Evolutionary conservation across 1,140 invertebrate genomes (phyloP), one percentile per base, ranked within the genome.

Genomic region (Luehdorfia chinensis): DNA sequence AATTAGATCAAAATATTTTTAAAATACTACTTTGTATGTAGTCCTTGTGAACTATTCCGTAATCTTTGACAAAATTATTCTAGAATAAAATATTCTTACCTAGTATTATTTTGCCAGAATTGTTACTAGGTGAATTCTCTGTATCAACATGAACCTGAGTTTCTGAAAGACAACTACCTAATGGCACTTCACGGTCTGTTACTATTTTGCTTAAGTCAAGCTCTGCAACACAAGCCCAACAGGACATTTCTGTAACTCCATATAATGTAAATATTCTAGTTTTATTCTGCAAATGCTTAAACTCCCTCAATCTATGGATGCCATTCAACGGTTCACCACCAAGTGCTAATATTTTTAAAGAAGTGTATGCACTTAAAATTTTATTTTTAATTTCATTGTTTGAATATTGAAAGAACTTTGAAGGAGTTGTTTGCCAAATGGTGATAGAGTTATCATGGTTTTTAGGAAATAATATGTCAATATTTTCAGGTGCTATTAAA

Each of bases 231-330:
- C 91, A 91, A 1, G 94, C 91, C 95, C 94, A 96, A 74, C 93
- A 94, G 2, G 94, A 95, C 34, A 96, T 88, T 85, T 96, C 94
- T 21, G 94, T 95, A 11, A 94, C 91, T 41, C 95, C 94, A 89
- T 96, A 96, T 37, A 95, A 75, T 77, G 93, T 95, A 75, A 89
- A 94, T 41, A 95, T 79, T 67, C 66, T 85, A 8, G 91, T 92
- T 48, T 64, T 74, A 72, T 89, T 91, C 1, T 75, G 53, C 13
- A 54, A 23, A 62, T 87, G 59, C 72, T 86, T 90, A 48, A 89
- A 87, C 39, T 81, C 75, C 21, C 55, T 71, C 16, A 90, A 47
- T 45, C 81, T 68, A 32, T 83, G 69, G 1, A 79, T 46, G 46
- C 81, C 81, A 47, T 88, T 88, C 51, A 92, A 88, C 15, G 80